Evolutionary conservation across 1,140 invertebrate genomes (phyloP), one percentile per base, ranked within the genome.

Genomic region (Macrobrachium nipponense): DNA sequence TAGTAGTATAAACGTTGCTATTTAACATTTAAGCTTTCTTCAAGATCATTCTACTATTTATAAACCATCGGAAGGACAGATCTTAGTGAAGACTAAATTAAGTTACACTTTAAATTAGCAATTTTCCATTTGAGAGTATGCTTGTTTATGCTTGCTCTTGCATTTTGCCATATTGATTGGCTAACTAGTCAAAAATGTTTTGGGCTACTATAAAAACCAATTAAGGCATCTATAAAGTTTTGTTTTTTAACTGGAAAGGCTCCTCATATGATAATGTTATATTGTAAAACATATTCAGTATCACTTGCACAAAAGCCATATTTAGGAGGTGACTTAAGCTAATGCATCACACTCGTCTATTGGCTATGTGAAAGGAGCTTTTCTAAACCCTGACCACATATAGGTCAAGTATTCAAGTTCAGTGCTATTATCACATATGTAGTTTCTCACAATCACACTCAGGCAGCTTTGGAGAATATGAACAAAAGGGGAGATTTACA

Each of bases 11-110:
- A 27, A 23, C 43, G 73, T 58, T 73, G 58, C 23, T 44, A 59
- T 27, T 82, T 73, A 44, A 81, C 75, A 68, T 75, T 66, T 75
- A 82, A 61, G 58, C n/a, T 60, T 23, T 81, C 23, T 70, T 82
- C 75, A 75, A 70, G 80, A 68, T 82, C 68, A 82, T 61, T 75
- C 70, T 75, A 73, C 58, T 60, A 23, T 23, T 75, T 82, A 82
- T 82, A 82, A 82, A 82, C 68, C 80, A 75, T 82, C 75, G 80
- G 80, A 82, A 82, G 75, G 80, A 82, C 80, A 82, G 80, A 82
- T 82, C 80, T 82, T 70, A 73, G 80, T 62, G 58, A 79, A 79
- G 80, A 82, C 70, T 82, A 82, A 12, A 12, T 51, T 51, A 51
- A 51, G 51, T 51, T 51, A 51, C 51, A 51, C 8, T 12, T 51